These are phyloP conservation scores for Drosophila simulans DNA, from an alignment of 1,140 invertebrate genomes.

Conservation along the genomic window DNA sequence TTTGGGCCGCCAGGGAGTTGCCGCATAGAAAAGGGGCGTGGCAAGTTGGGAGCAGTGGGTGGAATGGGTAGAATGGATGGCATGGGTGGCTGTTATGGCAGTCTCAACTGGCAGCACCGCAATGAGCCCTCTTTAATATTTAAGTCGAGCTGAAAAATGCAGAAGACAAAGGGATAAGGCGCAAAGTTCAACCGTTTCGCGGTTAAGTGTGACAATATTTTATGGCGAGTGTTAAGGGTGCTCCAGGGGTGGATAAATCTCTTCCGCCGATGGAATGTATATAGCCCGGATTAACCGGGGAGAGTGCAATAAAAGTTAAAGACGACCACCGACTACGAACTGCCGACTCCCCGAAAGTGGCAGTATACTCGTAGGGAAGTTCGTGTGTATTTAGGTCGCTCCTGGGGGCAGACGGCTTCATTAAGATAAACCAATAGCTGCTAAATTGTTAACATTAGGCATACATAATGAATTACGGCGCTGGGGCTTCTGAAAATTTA, in stretches of 20 bases:
- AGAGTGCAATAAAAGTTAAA: constrained; percentile 77
- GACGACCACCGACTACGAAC: constrained; percentile 8
- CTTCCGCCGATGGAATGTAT: constrained; percentile 45
- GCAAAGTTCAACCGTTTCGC: constrained; percentile 57
- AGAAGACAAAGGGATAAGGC: constrained; percentile 60
- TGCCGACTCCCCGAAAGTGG: constrained; percentile 30
- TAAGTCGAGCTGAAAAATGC: constrained; percentile 75
- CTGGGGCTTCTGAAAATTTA: constrained; percentile 59
- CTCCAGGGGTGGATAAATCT: constrained; percentile 38
- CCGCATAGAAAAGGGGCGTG: constrained; percentile 33
- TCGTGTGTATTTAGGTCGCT: constrained; percentile 59
- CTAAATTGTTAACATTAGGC: constrained; percentile 83
- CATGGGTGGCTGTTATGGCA: background rate
- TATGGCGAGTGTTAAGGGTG: constrained; percentile 55
- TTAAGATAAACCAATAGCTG: constrained; percentile 83
- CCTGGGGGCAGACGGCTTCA: constrained; percentile 74
- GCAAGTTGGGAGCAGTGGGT: constrained; percentile 1
- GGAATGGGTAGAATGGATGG: too few relatives aligned
- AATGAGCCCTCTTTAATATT: constrained; percentile 76
- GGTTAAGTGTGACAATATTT: constrained; percentile 67
- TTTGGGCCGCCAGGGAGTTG: constrained; percentile 37
- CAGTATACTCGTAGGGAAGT: constrained; percentile 37
- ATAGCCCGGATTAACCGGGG: constrained; percentile 57
- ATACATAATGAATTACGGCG: constrained; percentile 80
- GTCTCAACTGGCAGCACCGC: constrained; percentile 14